Evolutionary conservation across 2,888 invertebrate genomes (phyloP), one percentile per base, ranked within the genome.

Genomic region (Biston stratarius): DNA sequence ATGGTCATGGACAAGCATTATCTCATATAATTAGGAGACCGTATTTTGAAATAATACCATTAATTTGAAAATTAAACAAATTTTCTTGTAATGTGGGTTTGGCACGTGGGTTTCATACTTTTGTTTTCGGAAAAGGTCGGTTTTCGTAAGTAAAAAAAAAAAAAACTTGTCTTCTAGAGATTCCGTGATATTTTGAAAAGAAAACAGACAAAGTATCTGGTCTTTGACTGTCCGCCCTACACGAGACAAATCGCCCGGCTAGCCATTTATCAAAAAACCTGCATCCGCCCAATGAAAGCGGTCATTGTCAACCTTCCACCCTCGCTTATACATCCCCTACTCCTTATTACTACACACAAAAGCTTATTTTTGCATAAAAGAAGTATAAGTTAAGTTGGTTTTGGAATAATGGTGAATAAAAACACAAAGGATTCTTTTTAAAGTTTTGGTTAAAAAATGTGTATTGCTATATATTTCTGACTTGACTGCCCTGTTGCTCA

Each of bases 181-280:
- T 15, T 5, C 14, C 9, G 47, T 48, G 10, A 15, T 24, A 48
- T 48, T 24, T 36, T 24, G 10, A 36, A 51, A 8, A 51, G 36
- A n/a, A 55, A 8, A 9, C 11, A 33, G 7, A 11, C 8, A 44
- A 15, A 9, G 1, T 10, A 53, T 33, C 61, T 89, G 79, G 15
- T 92, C 93, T 90, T 73, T 91, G 90, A 44, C 77, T 65, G 48
- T 73, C 87, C 90, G 90, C 92, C 92, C 92, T 85, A 83, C 87
- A 82, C 84, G 90, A 92, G 93, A 93, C 92, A 94, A 93, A 93
- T 92, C 90, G 90, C 82, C 89, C 85, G 84, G 86, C 86, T 89
- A 89, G 92, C 90, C 92, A 93, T 94, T 94, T 94, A 89, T 94
- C 94, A 94, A 91, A 94, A 92, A 92, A 91, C 91, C 90, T 93